A percentile compares a stretch with the other conserved stretches of the same genome.
Evolutionary conservation across 2,797 vertebrate genomes (phyloP).

Genomic region (Myripristis murdjan): DNA sequence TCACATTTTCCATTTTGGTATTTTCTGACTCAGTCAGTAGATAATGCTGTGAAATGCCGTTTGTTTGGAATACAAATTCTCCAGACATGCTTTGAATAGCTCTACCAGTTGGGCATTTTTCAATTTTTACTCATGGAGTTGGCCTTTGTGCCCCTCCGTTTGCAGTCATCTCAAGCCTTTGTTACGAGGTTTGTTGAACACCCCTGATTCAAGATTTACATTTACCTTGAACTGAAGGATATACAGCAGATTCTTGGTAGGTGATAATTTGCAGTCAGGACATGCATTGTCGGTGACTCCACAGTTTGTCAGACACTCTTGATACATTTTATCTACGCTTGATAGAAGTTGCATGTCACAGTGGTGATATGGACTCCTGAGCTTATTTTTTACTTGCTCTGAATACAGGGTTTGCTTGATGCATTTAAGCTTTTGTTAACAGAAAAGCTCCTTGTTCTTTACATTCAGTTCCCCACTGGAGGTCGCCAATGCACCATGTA

Average conservation of each 20-base stretch:
- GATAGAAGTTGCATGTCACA: not conserved
- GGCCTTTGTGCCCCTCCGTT: constrained; percentile 9
- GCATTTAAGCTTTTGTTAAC: not conserved
- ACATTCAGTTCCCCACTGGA: constrained; percentile 72
- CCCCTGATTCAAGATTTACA: constrained; percentile 1
- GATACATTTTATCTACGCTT: constrained; percentile 10
- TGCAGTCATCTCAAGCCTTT: constrained; percentile 12
- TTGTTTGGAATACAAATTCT: constrained; percentile 40
- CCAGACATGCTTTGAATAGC: constrained; percentile 17
- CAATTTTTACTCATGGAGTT: not conserved
- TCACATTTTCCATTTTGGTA: constrained; percentile 9
- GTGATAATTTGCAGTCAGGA: constrained; percentile 3
- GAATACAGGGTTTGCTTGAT: not conserved
- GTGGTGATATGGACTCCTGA: not conserved
- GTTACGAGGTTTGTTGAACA: constrained; percentile 3
- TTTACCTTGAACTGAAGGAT: constrained; percentile 10
- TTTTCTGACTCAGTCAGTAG: constrained; percentile 24
- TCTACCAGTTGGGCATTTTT: not conserved
- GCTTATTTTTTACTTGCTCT: not conserved
- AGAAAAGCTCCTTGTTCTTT: constrained; percentile 11
- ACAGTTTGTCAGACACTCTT: not conserved
- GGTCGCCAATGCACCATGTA: constrained; percentile 74
- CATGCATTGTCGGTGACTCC: not conserved
- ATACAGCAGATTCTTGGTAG: constrained; percentile 4
- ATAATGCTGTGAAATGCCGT: constrained; percentile 12